Evolutionary conservation across 2,113 vertebrate species (phyloP), one percentile per base, ranked within the genome.

Genomic region (Melanostigma gelatinosum): DNA sequence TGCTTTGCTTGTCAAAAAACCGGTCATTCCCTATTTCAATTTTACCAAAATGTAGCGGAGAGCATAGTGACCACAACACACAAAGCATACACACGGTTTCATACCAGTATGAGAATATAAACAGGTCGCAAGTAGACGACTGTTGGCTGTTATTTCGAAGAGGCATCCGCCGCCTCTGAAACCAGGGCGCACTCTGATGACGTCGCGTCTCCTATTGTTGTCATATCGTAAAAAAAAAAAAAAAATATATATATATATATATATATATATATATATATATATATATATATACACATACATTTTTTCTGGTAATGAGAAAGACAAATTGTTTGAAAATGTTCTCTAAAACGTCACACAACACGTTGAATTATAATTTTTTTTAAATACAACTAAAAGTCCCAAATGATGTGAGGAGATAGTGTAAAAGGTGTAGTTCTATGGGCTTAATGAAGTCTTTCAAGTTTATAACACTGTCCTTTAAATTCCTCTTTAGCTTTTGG

Each of bases 141-240:
- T 58, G 20, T 16, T 34, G 36, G n/a, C 61, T 79, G 74, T 27
- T 86, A 68, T 88, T 82, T 79, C 78, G 74, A 89, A 85, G 76
- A 84, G 72, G 87, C 82, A 89, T 87, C 84, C 16, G 88, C 89
- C 87, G 85, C 83, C 89, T 77, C 79, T 48, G n/a, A 8, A 48
- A 69, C 40, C 72, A 55, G 9, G 36, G 85, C 92, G 88, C 91
- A 69, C 20, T 22, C 3, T 77, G 88, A 93, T 93, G 90, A 90
- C 90, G 86, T 54, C 2, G 0, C 0, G 1, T 36, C 9, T 50
- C 38, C 40, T 11, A 6, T 58, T 38, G 54, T 72, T 44, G 34
- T 6, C 34, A 6, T 34, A 34, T 34, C 34, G 34, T 34, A 34
- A 34, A 34, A 34, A 4, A 34, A 6, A 34, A 6, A 34, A 4